Conservation (phyloP, 1,140 invertebrate genomes). For the Solen grandis region DNA sequence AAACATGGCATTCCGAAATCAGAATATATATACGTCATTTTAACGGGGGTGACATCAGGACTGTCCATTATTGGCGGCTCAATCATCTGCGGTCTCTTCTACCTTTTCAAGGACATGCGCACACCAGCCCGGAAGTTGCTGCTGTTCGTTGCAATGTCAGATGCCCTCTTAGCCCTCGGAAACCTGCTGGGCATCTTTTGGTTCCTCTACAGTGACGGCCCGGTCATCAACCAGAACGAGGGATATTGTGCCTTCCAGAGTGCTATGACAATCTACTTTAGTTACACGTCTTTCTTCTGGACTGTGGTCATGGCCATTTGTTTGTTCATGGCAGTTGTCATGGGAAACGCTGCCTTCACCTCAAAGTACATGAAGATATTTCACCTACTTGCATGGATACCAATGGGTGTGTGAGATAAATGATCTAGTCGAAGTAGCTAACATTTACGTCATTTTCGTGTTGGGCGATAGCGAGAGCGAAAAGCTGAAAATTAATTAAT, state of each 20-base stretch:
- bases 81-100: conserved; percentile 32
- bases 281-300: conserved; percentile 44
- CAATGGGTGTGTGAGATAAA: conserved; percentile 31
- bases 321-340: conserved; percentile 32
- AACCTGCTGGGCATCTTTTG: conserved; percentile 49
- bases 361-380: conserved; percentile 49
- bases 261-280: conserved; percentile 53
- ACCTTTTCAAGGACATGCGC: conserved; percentile 41
- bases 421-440: too few species aligned
- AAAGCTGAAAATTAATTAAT: too few species aligned
- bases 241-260: conserved; percentile 54
- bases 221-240: conserved; percentile 42
- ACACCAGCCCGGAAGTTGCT: conserved; percentile 41
- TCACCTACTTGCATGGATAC: conserved; percentile 46
- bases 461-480: too few species aligned
- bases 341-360: conserved; percentile 25
- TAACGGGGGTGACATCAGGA: conserved; percentile 47
- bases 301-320: conserved; percentile 43
- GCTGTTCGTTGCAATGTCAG: conserved; percentile 37
- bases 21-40: conserved; percentile 41
- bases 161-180: conserved; percentile 46
- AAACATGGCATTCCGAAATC: neutral
- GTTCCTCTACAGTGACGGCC: conserved; percentile 37
- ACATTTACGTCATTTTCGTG: too few species aligned
- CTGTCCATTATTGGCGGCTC: conserved; percentile 45